Base-by-base conservation (phyloP, 2,113 vertebrate genomes). In the Gobio gobio region DNA sequence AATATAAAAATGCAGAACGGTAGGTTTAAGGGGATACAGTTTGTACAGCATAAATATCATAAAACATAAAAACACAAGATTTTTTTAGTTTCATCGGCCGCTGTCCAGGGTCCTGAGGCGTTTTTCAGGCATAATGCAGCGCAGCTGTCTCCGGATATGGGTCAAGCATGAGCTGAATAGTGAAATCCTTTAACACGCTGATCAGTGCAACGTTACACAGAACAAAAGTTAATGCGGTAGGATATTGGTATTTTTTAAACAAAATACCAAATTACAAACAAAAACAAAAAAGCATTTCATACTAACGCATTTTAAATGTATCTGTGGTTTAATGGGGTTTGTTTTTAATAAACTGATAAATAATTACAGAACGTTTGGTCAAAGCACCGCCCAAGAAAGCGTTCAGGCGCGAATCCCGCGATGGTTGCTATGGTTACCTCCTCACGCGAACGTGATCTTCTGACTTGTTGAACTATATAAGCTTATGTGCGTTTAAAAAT, bases 71-170 rank as follows among this genome's bases (percentile, higher is more conserved):
- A 29, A 29, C 29, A 29, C 29, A 29, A 29, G 1, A 29, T 29
- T 29, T 29, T 29, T 29, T 29, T 29, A 29, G 12, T 76, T 77
- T 20, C n/a, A 0, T 54, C 83, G 73, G 61, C 83, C 36, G 83
- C 83, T 84, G 74, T 84, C 83, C 83, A 84, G n/a, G 83, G 83
- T 84, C 83, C 83, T 84, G 83, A 54, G 20, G 66, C 33, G 51
- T 24, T 83, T 80, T 82, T 47, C 58, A 10, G 18, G 14, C 49
- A 4, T 7, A 8, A 72, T 54, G 24, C 59, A 54, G 13, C 61
- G 9, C 59, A 66, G 58, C 74, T 84, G 83, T 45, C 43, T 78
- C 29, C 9, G 61, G 58, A 84, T 68, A 20, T 84, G 75, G 83
- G 83, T 84, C 83, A 84, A 78, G 47, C 83, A 78, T 84, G 73